Evolutionary conservation across 2,888 invertebrate genomes (phyloP), one percentile per base, ranked within the genome.

Genomic region (Drepanosiphum platanoidis): DNA sequence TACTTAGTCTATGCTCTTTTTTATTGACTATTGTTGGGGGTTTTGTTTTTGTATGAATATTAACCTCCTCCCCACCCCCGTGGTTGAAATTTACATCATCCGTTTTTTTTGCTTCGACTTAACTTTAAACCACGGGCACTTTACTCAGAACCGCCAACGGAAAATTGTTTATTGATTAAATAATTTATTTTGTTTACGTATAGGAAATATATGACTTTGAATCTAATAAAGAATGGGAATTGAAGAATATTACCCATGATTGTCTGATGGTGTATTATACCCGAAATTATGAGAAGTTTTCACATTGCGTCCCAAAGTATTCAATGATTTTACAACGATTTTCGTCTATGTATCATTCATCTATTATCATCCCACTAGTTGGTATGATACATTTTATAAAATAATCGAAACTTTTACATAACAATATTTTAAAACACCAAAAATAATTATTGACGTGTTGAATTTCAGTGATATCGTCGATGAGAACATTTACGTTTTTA

Each of bases 381-480:
- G 83, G 83, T 83, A 75, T 22, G 75, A 58, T 0, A 81, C 39
- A 32, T 64, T 0, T 66, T 42, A 36, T 1, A 78, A 13, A n/a
- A n/a, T n/a, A n/a, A n/a, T n/a, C n/a, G n/a, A n/a, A n/a, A n/a
- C n/a, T n/a, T n/a, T n/a, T n/a, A n/a, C n/a, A n/a, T n/a, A n/a
- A n/a, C n/a, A n/a, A n/a, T n/a, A n/a, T n/a, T n/a, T n/a, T n/a
- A n/a, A n/a, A n/a, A n/a, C n/a, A n/a, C n/a, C n/a, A n/a, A n/a
- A 11, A 39, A 15, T 64, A 22, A 72, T 22, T 72, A 64, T 74
- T 5, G 2, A 22, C 9, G n/a, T 61, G n/a, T 80, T 13, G 9
- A n/a, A 61, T 82, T 82, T 9, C 30, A 83, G 83, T 83, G n/a
- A 66, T 83, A 68, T 83, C 83, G 52, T 52, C 75, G 64, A 83